Conservation (phyloP, 2,113 vertebrate genomes). For the Meles meles region DNA sequence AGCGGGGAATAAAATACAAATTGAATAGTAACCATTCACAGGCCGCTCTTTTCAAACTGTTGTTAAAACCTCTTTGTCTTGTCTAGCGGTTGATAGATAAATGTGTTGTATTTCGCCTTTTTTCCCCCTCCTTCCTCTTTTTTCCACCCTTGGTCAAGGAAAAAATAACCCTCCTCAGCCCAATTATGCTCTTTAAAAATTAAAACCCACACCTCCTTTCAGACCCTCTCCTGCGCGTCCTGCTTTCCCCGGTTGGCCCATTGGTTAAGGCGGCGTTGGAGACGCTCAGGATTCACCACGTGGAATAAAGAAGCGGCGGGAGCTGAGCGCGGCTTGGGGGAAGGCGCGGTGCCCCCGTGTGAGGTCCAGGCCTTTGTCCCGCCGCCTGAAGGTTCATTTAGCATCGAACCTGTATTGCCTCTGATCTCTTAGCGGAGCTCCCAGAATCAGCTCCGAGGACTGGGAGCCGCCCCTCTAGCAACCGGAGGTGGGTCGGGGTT, state of each 20-base stretch:
- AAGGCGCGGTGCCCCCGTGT: conserved; percentile 49
- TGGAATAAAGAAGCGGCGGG: conserved; percentile 69
- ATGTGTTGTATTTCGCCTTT: conserved; percentile 86
- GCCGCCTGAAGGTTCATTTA: conserved; percentile 73
- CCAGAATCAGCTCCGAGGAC: conserved; percentile 40
- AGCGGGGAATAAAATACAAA: conserved; percentile 99
- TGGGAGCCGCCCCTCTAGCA: conserved; percentile 39
- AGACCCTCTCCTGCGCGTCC: neutral
- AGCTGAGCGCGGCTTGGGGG: conserved; percentile 34
- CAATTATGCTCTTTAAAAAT: conserved; percentile 71
- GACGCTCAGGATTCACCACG: conserved; percentile 50
- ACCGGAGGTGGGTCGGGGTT: neutral
- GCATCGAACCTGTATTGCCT: conserved; percentile 70
- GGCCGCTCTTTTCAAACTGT: conserved; percentile 93
- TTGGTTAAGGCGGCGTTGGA: conserved; percentile 36
- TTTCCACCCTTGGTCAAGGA: conserved; percentile 39
- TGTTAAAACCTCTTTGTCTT: conserved; percentile 95
- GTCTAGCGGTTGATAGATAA: conserved; percentile 88
- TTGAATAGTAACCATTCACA: conserved; percentile 99
- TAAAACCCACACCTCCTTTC: conserved; percentile 62
- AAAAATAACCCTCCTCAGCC: conserved; percentile 36
- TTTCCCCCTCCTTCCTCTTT: conserved; percentile 61
- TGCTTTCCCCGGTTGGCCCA: neutral
- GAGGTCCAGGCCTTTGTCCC: conserved; percentile 74
- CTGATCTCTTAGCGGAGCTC: conserved; percentile 51